phyloP scores from a whole-genome alignment of 1,140 invertebrate species.

The Lucilia cuprina region DNA sequence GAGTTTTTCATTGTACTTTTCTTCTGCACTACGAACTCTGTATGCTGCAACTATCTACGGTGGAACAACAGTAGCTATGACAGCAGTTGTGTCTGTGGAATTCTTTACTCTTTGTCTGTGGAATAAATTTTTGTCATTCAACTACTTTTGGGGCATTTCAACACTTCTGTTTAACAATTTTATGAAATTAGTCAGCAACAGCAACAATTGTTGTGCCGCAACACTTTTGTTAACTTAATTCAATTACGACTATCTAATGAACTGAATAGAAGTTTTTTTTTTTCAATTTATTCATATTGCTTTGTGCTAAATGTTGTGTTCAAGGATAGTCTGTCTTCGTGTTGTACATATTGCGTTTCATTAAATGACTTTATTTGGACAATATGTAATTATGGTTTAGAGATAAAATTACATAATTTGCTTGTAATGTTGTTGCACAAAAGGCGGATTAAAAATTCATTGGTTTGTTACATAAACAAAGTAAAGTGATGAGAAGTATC shows the following conservation, averaged over 20 bases:
- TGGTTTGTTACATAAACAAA: too few species aligned
- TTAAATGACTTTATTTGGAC: neutral
- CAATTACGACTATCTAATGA: neutral
- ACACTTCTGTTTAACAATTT: constrained; percentile 10
- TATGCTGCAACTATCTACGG: neutral
- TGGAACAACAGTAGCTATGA: neutral
- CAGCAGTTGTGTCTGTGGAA: neutral
- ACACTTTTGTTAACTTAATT: neutral
- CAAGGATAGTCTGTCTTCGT: neutral
- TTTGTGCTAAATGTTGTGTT: neutral
- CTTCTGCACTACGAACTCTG: neutral
- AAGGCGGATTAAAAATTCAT: too few species aligned
- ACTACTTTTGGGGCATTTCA: constrained; percentile 6
- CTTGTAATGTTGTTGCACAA: too few species aligned
- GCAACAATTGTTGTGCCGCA: neutral
- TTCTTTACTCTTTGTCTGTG: neutral
- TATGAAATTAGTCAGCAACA: neutral
- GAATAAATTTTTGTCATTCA: neutral
- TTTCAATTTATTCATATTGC: neutral
- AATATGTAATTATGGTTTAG: too few species aligned
- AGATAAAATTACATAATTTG: too few species aligned
- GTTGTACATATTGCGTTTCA: neutral
- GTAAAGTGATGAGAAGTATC: too few species aligned
- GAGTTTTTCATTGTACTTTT: neutral
- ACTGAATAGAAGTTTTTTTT: neutral